Conservation (phyloP, 2,797 vertebrate species). For the Apogon hyalosoma region DNA sequence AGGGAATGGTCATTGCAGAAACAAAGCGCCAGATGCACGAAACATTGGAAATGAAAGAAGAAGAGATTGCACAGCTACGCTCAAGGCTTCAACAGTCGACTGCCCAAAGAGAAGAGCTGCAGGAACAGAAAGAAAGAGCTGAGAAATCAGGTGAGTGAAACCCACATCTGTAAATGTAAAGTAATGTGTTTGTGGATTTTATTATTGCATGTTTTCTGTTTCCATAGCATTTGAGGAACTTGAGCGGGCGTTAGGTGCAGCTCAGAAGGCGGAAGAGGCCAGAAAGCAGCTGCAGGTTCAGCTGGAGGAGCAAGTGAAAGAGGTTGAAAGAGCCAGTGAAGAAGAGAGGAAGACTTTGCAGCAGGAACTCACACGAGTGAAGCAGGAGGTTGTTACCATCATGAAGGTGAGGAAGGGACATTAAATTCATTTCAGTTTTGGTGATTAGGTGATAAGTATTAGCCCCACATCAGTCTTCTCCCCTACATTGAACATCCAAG, state of each 20-base stretch:
- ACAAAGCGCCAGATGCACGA: constrained; percentile 98
- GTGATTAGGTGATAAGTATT: neutral
- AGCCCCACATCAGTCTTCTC: neutral
- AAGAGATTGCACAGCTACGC: constrained; percentile 92
- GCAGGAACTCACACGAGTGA: constrained; percentile 90
- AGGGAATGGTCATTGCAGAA: constrained; percentile 99
- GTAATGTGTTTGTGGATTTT: neutral
- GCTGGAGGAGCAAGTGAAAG: constrained; percentile 91
- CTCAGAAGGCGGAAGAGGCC: constrained; percentile 92
- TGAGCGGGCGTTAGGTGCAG: constrained; percentile 89
- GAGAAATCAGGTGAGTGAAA: constrained; percentile 91
- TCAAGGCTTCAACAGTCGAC: constrained; percentile 87
- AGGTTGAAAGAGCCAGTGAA: constrained; percentile 88
- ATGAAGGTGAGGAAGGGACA: constrained; percentile 87
- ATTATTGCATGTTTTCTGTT: constrained; percentile 6
- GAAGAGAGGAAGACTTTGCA: constrained; percentile 93
- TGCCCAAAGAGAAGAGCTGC: constrained; percentile 89
- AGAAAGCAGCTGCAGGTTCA: constrained; percentile 90
- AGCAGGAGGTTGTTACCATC: constrained; percentile 92
- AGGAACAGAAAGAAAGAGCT: constrained; percentile 94
- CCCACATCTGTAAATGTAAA: neutral
- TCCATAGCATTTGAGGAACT: constrained; percentile 94
- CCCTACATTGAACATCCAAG: too few species aligned
- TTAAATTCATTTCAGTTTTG: neutral
- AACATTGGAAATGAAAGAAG: constrained; percentile 96